phyloP scores from a whole-genome alignment of 2,888 invertebrate genomes.

The Trichacis sp. region DNA sequence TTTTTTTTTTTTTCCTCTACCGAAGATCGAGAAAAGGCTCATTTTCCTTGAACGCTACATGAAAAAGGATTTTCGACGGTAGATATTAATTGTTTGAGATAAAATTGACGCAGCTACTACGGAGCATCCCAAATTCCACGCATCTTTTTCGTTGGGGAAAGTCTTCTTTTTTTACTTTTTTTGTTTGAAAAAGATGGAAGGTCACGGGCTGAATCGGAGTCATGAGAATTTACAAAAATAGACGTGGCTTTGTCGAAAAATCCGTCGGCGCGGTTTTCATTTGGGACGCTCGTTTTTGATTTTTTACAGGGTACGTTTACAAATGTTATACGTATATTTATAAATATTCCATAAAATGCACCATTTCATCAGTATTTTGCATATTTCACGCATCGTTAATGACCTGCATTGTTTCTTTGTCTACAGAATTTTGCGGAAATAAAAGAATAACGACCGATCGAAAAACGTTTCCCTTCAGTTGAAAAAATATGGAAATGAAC shows the following conservation, averaged over 20 bases:
- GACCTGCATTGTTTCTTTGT: slow-evolving; percentile 28
- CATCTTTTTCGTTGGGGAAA: too few species aligned
- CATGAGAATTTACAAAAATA: slow-evolving; percentile 23
- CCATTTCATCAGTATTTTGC: slow-evolving; percentile 42
- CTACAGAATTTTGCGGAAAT: slow-evolving; percentile 20
- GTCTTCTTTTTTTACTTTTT: neutral
- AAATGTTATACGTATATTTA: slow-evolving; percentile 14
- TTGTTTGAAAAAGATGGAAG: neutral
- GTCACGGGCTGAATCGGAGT: neutral
- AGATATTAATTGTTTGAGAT: neutral
- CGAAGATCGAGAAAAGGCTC: neutral
- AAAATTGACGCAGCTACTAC: neutral
- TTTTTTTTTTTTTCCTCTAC: too few species aligned
- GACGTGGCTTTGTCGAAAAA: slow-evolving; percentile 23
- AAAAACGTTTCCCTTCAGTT: neutral
- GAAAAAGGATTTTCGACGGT: neutral
- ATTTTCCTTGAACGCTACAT: too few species aligned
- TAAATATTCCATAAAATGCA: slow-evolving; percentile 41
- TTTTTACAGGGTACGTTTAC: slow-evolving; percentile 14
- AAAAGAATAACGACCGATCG: neutral
- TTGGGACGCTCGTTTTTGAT: slow-evolving; percentile 29
- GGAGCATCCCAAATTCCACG: neutral
- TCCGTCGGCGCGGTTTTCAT: slow-evolving; percentile 8
- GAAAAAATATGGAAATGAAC: too few species aligned
- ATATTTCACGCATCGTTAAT: slow-evolving; percentile 37